Base-by-base conservation (phyloP, 2,888 invertebrate genomes). In the Drosophila picticornis region DNA sequence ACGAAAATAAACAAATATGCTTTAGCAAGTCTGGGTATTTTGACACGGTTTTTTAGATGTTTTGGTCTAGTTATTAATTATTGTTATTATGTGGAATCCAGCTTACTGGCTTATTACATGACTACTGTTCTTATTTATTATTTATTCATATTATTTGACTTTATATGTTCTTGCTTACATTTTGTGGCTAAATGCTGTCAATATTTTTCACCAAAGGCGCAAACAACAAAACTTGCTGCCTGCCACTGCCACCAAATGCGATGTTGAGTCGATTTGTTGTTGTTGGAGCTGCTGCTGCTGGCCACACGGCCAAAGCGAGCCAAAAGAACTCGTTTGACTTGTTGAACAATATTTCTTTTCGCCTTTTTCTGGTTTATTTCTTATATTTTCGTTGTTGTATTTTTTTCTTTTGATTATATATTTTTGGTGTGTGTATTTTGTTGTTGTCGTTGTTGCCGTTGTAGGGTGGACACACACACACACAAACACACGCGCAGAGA, bases 321-420 rank as follows among this genome's bases (percentile, higher is more conserved):
- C 91, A 91, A 86, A 90, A 93, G 92, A 92, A 92, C 92, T 91
- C 93, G 92, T 92, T 92, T 92, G 92, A 92, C 92, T 92, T 91
- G 92, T 92, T 92, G 92, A 88, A 87, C 82, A 92, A 92, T 92
- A 92, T 92, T 92, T 91, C 92, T 92, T 92, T 88, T 91, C 81
- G 84, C 86, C 84, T 87, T 87, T 81, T 74, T 80, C 78, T 78
- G 73, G 78, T 81, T 81, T 79, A 81, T 79, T 80, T 76, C 84
- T 83, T 80, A 72, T 57, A 56, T 57, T 36, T 25, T 56, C 38
- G 10, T 57, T 57, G 71, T 68, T 80, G 68, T 72, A 65, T 74
- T 36, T 46, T 80, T 80, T 85, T 71, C 76, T 75, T 88, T 74
- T 76, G 77, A 68, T 77, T 83, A 74, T 72, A 80, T 79, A 69